Evolutionary conservation across 2,113 vertebrate genomes (phyloP).

Genomic region (Myocastor coypus): DNA sequence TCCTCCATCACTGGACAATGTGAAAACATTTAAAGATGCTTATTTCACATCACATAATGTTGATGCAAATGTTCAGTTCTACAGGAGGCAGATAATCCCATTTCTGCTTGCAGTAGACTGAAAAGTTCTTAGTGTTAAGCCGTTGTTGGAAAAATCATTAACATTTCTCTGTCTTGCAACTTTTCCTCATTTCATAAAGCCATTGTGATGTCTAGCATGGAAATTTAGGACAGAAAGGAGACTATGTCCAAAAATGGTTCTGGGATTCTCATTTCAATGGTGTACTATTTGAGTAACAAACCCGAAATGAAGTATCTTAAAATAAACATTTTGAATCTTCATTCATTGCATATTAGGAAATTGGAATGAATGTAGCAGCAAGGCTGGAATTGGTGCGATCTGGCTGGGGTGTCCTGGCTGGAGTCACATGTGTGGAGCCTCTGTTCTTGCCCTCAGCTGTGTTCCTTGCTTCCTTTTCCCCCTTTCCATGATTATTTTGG

Average conservation of each 20-base stretch:
- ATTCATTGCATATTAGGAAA: neutral
- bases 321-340: neutral
- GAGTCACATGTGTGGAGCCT: neutral
- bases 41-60: neutral
- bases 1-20: conserved; percentile 1
- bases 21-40: conserved; percentile 22
- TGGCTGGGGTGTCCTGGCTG: neutral
- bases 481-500: neutral
- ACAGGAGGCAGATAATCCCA: neutral
- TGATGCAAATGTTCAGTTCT: conserved; percentile 19
- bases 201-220: neutral
- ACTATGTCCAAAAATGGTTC: neutral
- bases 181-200: neutral
- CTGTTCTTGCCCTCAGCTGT: neutral
- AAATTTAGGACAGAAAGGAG: neutral
- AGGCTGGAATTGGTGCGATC: neutral
- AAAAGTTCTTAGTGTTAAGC: conserved; percentile 7
- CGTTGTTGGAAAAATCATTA: conserved; percentile 26
- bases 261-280: neutral
- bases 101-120: neutral
- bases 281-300: neutral
- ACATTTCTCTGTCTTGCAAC: neutral
- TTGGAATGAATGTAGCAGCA: neutral
- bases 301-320: neutral
- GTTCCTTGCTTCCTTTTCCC: neutral